Evolutionary conservation across 2,113 vertebrate species (phyloP).

Genomic region (Odocoileus hemionus): DNA sequence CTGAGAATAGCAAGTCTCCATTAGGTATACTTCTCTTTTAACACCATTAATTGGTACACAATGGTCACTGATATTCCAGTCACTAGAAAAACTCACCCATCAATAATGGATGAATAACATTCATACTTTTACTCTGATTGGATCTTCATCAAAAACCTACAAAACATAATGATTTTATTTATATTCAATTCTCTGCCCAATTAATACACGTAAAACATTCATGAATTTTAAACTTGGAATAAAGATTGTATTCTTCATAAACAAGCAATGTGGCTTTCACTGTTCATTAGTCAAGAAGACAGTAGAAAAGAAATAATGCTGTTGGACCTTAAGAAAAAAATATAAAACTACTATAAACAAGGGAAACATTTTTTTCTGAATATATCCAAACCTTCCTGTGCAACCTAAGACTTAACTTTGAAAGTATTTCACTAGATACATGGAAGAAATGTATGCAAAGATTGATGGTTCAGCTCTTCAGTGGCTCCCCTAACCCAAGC

Average conservation of each 20-base stretch:
- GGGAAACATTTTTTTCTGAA: not conserved
- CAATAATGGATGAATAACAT: not conserved
- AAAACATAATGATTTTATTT: not conserved
- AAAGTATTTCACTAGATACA: not conserved
- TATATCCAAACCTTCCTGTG: not conserved
- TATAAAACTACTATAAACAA: not conserved
- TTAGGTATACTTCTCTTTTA: not conserved
- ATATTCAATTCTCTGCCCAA: not conserved
- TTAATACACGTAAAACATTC: not conserved
- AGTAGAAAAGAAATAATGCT: not conserved
- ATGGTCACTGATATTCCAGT: not conserved
- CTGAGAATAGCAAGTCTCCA: not conserved
- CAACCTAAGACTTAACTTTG: not conserved
- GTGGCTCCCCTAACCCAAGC: not conserved
- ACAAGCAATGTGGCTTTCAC: not conserved
- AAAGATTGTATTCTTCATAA: not conserved
- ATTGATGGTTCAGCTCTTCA: not conserved
- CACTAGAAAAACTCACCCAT: not conserved
- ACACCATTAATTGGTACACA: not conserved
- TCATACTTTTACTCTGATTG: not conserved
- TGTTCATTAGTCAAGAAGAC: not conserved
- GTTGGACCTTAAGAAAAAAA: not conserved
- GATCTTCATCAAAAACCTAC: not conserved
- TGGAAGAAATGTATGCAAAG: not conserved
- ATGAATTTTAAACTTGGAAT: not conserved